Percentiles rank a stretch among this genome's conserved stretches.
Evolutionary conservation across 2,888 invertebrate genomes (phyloP).

Genomic region (Noctua comes): DNA sequence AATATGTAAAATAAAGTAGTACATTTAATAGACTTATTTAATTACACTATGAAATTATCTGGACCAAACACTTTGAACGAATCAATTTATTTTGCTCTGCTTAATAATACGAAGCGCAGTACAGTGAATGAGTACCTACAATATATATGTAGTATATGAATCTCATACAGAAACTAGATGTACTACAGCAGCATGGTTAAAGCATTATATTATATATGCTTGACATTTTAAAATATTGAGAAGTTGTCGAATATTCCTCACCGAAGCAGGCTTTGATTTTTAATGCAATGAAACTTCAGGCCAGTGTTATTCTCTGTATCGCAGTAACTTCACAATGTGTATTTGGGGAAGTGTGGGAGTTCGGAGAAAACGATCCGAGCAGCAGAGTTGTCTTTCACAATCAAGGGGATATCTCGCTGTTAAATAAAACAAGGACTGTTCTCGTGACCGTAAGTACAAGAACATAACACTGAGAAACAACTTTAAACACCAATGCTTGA

Average conservation of each 20-base stretch:
- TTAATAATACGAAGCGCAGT: background rate
- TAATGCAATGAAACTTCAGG: conserved; percentile 27
- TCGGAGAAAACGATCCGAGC: conserved; percentile 28
- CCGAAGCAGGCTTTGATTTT: background rate
- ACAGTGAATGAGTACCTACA: background rate
- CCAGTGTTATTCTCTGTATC: conserved; percentile 21
- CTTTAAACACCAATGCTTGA: background rate
- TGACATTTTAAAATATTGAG: background rate
- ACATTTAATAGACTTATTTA: background rate
- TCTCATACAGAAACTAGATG: background rate
- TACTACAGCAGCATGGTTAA: background rate
- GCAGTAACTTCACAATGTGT: conserved; percentile 8
- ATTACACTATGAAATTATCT: conserved; percentile 24
- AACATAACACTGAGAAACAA: background rate
- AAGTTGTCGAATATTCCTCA: background rate
- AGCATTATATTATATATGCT: background rate
- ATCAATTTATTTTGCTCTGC: conserved; percentile 37
- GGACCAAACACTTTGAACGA: conserved; percentile 36
- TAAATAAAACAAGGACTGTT: conserved; percentile 42
- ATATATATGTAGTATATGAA: background rate
- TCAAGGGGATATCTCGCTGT: conserved; percentile 38
- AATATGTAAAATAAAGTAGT: background rate
- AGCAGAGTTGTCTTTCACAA: conserved; percentile 26
- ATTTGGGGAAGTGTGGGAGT: conserved; percentile 45
- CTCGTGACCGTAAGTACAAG: conserved; percentile 42